phyloP scores from a whole-genome alignment of 2,113 vertebrate genomes.

The Capreolus pygargus region DNA sequence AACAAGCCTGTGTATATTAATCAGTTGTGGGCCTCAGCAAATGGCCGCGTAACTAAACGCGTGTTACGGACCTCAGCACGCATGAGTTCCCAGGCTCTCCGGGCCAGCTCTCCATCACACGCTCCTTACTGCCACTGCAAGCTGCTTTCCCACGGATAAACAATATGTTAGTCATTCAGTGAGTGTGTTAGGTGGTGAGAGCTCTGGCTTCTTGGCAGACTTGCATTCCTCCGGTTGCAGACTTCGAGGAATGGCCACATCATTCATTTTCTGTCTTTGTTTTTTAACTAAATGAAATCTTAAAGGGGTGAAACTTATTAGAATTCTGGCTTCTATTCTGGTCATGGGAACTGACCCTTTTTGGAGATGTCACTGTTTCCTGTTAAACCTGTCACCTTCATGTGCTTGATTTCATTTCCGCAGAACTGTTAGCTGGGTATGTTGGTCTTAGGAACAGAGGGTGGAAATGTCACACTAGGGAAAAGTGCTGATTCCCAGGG shows the following conservation, averaged over 20 bases:
- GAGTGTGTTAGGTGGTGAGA: background rate
- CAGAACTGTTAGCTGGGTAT: background rate
- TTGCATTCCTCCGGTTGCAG: background rate
- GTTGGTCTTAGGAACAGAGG: background rate
- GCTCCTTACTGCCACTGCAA: background rate
- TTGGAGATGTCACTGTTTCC: background rate
- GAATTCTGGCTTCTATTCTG: background rate
- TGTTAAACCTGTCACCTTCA: background rate
- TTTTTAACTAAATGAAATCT: background rate
- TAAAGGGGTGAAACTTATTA: background rate
- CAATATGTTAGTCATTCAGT: background rate
- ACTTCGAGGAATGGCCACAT: background rate
- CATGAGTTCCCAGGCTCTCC: background rate
- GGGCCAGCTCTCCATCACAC: background rate
- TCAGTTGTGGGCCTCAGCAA: background rate
- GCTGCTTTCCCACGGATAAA: background rate
- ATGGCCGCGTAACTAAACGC: background rate
- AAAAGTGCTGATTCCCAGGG: background rate
- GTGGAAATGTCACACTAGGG: background rate
- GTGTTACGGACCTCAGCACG: background rate
- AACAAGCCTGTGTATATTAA: constrained; percentile 15
- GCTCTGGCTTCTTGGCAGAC: background rate
- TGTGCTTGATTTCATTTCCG: no score
- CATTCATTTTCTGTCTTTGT: background rate
- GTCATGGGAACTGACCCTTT: background rate